Evolutionary conservation across 1,140 invertebrate genomes (phyloP), one percentile per base, ranked within the genome.

Genomic region (Drosophila bocqueti): DNA sequence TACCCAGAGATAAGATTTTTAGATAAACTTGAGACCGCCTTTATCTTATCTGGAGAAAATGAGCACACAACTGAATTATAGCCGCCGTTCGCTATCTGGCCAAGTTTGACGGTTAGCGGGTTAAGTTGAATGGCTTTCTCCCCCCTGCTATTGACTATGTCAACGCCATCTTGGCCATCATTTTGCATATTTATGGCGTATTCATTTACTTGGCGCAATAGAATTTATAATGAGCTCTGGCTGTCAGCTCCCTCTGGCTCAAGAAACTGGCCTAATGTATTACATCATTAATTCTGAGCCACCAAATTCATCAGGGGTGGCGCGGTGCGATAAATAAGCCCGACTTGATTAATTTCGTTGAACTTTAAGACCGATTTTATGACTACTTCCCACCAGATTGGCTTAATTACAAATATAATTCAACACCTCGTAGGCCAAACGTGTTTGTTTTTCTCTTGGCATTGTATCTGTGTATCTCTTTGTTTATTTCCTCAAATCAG

Each of bases 251-350:
- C 61, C 49, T 31, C 40, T 24, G 40, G 52, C 69, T 21, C 16
- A 26, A 47, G 47, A 43, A 40, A n/a, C 69, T 76, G 61, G 62
- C 63, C 73, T 67, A 76, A 76, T 76, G 74, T 76, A 76, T 76
- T 76, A 67, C 74, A 76, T 75, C 72, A 75, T 75, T 75, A 75
- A 75, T 75, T 75, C 72, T 42, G 29, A n/a, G 46, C 50, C 38
- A 21, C 69, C 49, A 54, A 75, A 75, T 75, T 43, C 59, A 43
- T 74, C 71, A 75, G 29, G 59, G 72, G 47, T 13, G 24, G 15
- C 21, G 72, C 60, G 13, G 50, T 40, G 59, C 49, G 29, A 63
- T 75, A 64, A 64, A 64, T 64, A 42, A 49, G 13, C n/a, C 34
- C 49, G 54, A 57, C 49, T 69, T 77, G 73, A 67, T 76, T 76